These are phyloP conservation scores for Danio kyathit DNA, from an alignment of 2,797 vertebrate species.

Conservation along the genomic window DNA sequence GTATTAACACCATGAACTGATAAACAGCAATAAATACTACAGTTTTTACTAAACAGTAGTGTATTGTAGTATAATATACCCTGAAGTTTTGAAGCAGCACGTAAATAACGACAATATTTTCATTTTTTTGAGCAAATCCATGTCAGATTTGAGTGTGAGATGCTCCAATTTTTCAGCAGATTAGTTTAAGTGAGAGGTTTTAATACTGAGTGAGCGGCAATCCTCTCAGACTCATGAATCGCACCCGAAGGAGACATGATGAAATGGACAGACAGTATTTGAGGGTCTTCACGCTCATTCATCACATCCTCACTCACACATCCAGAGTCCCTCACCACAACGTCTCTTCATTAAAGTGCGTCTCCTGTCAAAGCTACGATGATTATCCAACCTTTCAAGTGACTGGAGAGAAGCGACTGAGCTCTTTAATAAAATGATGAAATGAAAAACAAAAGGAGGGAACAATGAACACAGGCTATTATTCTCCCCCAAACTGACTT, in stretches of 20 bases:
- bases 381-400: slow-evolving; percentile 45
- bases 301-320: slow-evolving; percentile 25
- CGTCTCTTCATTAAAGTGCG: slow-evolving; percentile 55
- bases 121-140: neutral
- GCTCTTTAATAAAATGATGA: slow-evolving; percentile 41
- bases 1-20: no score
- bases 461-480: slow-evolving; percentile 56
- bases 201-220: slow-evolving; percentile 34
- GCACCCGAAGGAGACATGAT: slow-evolving; percentile 43
- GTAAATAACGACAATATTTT: neutral
- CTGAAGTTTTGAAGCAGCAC: neutral
- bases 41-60: no score
- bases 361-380: slow-evolving; percentile 48
- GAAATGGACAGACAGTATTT: slow-evolving; percentile 58
- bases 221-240: slow-evolving; percentile 38
- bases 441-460: slow-evolving; percentile 52
- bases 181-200: slow-evolving; percentile 4
- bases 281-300: slow-evolving; percentile 27
- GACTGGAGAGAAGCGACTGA: slow-evolving; percentile 43
- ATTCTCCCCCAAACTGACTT: slow-evolving; percentile 50
- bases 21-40: no score
- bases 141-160: slow-evolving; percentile 7
- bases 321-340: slow-evolving; percentile 14
- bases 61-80: no score
- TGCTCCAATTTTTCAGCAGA: neutral